phyloP scores from a whole-genome alignment of 2,888 invertebrate species.

The Dusona sp. region DNA sequence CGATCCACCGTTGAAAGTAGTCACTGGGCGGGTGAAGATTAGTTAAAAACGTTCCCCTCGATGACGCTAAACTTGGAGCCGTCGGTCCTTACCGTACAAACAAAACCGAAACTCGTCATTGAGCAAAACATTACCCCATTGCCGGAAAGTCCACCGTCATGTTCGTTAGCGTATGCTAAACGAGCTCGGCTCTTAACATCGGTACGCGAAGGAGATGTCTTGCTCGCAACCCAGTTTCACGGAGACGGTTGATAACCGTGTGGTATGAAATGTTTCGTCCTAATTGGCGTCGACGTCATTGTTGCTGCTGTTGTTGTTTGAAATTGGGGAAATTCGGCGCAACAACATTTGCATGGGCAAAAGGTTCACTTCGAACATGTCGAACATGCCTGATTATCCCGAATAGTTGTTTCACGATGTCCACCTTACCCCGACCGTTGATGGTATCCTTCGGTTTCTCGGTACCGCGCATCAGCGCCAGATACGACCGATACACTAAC shows the following conservation, averaged over 20 bases:
- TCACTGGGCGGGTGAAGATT: neutral
- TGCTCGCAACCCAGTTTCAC: slow-evolving; percentile 22
- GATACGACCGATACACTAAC: too few relatives aligned
- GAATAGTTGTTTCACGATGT: slow-evolving; percentile 46
- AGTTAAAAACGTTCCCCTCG: neutral
- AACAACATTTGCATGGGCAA: slow-evolving; percentile 27
- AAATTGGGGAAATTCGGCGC: slow-evolving; percentile 29
- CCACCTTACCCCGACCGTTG: slow-evolving; percentile 44
- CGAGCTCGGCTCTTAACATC: too few relatives aligned
- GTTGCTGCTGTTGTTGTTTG: too few relatives aligned
- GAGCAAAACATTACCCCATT: slow-evolving; percentile 57
- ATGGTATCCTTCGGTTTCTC: too few relatives aligned
- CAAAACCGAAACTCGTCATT: slow-evolving; percentile 58
- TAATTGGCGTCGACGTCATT: slow-evolving; percentile 16
- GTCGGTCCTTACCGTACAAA: too few relatives aligned
- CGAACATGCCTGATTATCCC: slow-evolving; percentile 55
- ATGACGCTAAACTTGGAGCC: slow-evolving; percentile 58
- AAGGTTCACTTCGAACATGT: slow-evolving; percentile 33
- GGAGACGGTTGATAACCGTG: slow-evolving; percentile 43
- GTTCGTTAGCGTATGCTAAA: slow-evolving; percentile 48
- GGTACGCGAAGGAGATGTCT: too few relatives aligned
- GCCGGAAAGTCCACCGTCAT: slow-evolving; percentile 40
- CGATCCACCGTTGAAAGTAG: neutral
- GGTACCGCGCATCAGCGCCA: too few relatives aligned
- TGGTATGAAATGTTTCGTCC: slow-evolving; percentile 21